Base-by-base conservation (phyloP, 1,140 invertebrate genomes). In the Calycopis cecrops region DNA sequence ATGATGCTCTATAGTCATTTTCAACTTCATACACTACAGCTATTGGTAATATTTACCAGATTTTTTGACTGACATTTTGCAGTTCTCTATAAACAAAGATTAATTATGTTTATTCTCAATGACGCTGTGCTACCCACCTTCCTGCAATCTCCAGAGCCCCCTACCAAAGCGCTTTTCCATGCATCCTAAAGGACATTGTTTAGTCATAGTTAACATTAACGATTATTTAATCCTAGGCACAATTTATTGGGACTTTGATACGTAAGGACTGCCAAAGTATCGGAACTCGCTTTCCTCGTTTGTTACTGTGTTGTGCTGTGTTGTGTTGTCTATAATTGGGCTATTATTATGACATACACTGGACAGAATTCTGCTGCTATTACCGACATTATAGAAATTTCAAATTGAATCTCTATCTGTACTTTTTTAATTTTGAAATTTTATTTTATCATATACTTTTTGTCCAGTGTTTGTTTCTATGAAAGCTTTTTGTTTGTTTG, bases 141-240 rank as follows among this genome's bases (percentile, higher is more conserved):
- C 40, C n/a, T n/a, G n/a, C 3, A 16, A 12, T 9, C 40, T 28
- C 6, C 21, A 28, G 16, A 44, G 17, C 14, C 49, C 14, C 49
- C 35, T 37, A 51, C 49, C 49, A 51, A 51, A 51, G 49, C 35
- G 48, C 35, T 37, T 12, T 35, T 37, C 49, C 21, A 28, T 28
- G 14, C 21, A 16, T 51, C 14, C 35, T 10, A 10, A 12, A 18
- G 34, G 49, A 37, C 49, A 17, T 21, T 28, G 21, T 9, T 18
- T 37, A 44, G 40, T 44, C 14, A 44, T 16, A 44, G 12, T 16
- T 16, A 44, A 44, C 40, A 33, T 34, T n/a, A 34, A 28, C 33
- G 9, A 16, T 14, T 50, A 50, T 35, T 33, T 50, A 35, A 35
- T 50, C 28, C 34, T 35, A 35, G 33, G n/a, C 9, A 44, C 8